These are phyloP conservation scores for Lasioglossum albipes DNA, from an alignment of 1,140 invertebrate species.

Conservation along the genomic window DNA sequence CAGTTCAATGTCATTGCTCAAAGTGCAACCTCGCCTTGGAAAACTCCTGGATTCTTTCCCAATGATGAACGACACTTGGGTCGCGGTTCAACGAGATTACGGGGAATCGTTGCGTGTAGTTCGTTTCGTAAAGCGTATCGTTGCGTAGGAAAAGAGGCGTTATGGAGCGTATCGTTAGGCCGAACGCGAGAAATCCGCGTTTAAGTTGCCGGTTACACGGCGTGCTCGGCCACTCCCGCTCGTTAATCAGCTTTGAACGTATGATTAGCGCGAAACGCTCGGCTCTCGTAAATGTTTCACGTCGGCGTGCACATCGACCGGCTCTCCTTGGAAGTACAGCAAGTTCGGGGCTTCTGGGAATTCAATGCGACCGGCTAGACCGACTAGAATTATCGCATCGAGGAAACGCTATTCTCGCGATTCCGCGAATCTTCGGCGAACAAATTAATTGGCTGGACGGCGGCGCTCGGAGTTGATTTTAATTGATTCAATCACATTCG, in stretches of 20 bases:
- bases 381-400: not conserved
- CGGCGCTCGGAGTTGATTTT: no score
- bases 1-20: not conserved
- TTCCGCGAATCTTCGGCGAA: not conserved
- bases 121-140: not conserved
- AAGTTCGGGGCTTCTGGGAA: not conserved
- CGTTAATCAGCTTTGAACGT: slow-evolving; percentile 12
- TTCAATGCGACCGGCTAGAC: not conserved
- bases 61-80: not conserved
- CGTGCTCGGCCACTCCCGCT: no score
- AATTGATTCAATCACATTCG: no score
- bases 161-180: no score
- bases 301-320: not conserved
- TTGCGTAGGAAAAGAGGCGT: no score
- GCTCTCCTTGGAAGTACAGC: not conserved
- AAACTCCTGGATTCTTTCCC: not conserved
- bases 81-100: slow-evolving; percentile 16
- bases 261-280: not conserved
- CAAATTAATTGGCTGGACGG: not conserved
- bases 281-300: not conserved
- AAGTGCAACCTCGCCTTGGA: not conserved
- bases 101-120: not conserved
- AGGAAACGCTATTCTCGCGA: not conserved
- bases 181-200: slow-evolving; percentile 23
- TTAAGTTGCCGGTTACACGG: no score